Percentiles rank a stretch among this genome's conserved stretches.
Evolutionary conservation across 2,113 vertebrate genomes (phyloP).

Genomic region (Sorex araneus): DNA sequence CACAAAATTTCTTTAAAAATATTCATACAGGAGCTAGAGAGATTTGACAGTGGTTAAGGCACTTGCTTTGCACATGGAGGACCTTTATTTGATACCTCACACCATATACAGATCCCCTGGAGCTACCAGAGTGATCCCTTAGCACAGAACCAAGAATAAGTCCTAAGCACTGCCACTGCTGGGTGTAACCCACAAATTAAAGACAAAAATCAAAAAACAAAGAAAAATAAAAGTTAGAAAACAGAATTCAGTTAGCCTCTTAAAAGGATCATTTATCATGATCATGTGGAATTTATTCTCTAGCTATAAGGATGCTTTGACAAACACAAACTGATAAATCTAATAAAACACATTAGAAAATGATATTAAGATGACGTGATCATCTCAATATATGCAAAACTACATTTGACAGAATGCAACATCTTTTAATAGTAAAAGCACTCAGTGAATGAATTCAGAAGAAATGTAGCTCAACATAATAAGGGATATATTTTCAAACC

Average conservation of each 20-base stretch:
- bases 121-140: too few relatives aligned
- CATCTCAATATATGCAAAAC: neutral
- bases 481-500: neutral
- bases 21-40: too few relatives aligned
- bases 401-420: neutral
- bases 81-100: too few relatives aligned
- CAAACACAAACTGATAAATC: neutral
- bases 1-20: too few relatives aligned
- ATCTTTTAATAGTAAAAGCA: neutral
- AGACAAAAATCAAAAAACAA: too few relatives aligned
- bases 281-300: neutral
- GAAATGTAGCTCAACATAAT: neutral
- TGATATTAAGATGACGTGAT: neutral
- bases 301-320: neutral
- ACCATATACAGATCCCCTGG: too few relatives aligned
- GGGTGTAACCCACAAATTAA: too few relatives aligned
- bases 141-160: too few relatives aligned
- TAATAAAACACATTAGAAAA: neutral
- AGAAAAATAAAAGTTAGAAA: too few relatives aligned
- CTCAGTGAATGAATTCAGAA: neutral
- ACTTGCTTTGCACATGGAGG: too few relatives aligned
- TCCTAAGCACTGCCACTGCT: too few relatives aligned
- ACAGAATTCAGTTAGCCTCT: neutral
- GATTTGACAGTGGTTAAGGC: too few relatives aligned
- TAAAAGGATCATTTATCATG: neutral